phyloP scores from a whole-genome alignment of 2,113 vertebrate species.

The Anseranas semipalmata region DNA sequence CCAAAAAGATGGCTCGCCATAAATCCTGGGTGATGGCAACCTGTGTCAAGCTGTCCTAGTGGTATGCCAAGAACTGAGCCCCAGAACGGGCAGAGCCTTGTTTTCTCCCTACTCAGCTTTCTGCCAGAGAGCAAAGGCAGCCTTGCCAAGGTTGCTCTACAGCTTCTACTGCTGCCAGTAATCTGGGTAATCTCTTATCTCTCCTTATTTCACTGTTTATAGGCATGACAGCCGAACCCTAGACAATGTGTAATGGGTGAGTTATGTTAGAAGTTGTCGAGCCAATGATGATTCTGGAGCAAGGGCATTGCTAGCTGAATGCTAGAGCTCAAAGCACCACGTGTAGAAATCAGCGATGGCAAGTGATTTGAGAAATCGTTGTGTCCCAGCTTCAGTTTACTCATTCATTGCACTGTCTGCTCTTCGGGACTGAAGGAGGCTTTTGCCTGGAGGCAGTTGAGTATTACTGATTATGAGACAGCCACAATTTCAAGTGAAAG shows the following conservation, averaged over 20 bases:
- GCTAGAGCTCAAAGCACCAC: not conserved
- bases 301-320: not conserved
- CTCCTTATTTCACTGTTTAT: conserved; percentile 17
- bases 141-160: conserved; percentile 49
- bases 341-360: not conserved
- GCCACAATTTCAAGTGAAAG: conserved; percentile 2
- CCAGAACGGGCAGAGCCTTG: not conserved
- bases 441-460: conserved; percentile 28
- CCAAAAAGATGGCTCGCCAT: not conserved
- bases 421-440: not conserved
- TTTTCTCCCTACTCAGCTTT: conserved; percentile 31
- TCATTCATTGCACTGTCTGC: conserved; percentile 5
- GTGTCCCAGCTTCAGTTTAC: not conserved
- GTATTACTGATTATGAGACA: not conserved
- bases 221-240: conserved; percentile 3
- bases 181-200: conserved; percentile 53
- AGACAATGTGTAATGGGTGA: conserved; percentile 60
- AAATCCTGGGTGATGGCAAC: not conserved
- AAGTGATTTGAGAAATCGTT: not conserved
- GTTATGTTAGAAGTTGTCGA: not conserved
- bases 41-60: not conserved
- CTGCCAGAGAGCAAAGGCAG: conserved; percentile 41
- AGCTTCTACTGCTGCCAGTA: conserved; percentile 31
- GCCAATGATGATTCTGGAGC: not conserved
- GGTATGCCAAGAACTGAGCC: not conserved